phyloP scores from a whole-genome alignment of 2,888 invertebrate genomes.

The Chloroclysta siterata region DNA sequence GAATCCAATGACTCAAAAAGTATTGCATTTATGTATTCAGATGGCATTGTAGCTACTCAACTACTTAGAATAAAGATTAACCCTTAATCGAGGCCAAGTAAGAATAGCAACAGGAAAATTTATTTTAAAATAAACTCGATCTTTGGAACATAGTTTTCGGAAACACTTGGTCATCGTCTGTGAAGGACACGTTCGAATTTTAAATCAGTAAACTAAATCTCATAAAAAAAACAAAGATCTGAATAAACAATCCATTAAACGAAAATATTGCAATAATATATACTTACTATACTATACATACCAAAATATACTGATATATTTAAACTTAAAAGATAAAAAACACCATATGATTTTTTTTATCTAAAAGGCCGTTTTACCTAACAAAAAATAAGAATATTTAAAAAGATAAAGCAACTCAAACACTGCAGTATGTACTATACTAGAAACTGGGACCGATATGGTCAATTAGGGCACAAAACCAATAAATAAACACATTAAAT shows the following conservation, averaged over 20 bases:
- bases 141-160: not conserved
- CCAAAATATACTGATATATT: too few species aligned
- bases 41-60: constrained; percentile 35
- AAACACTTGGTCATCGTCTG: not conserved
- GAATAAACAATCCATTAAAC: too few species aligned
- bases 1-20: constrained; percentile 53
- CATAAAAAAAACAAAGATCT: too few species aligned
- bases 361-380: too few species aligned
- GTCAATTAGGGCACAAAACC: constrained; percentile 33
- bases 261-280: too few species aligned
- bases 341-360: too few species aligned
- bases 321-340: too few species aligned
- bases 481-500: constrained; percentile 30
- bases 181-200: not conserved
- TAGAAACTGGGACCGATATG: constrained; percentile 24
- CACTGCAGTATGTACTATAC: not conserved
- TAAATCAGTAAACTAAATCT: too few species aligned
- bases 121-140: constrained; percentile 1
- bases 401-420: not conserved
- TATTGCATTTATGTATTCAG: constrained; percentile 43
- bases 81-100: constrained; percentile 4
- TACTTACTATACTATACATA: too few species aligned
- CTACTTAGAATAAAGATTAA: constrained; percentile 51
- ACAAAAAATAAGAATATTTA: not conserved
- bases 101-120: constrained; percentile 31